phyloP scores from a whole-genome alignment of 2,888 invertebrate genomes.

The Dione juno region DNA sequence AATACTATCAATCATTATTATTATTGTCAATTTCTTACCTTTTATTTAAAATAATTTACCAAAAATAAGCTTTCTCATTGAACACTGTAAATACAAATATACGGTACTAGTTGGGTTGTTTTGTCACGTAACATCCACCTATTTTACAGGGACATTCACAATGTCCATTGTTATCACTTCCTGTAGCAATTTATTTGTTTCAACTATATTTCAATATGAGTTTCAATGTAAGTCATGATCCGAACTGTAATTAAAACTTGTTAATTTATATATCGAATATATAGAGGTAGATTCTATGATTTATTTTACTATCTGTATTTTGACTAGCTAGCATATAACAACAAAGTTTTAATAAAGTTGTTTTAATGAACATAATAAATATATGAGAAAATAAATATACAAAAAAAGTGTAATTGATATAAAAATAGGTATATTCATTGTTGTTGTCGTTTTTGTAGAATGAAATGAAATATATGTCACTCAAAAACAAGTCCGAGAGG shows the following conservation, averaged over 20 bases:
- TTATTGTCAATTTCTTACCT: background rate
- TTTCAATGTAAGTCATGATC: background rate
- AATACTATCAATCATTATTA: too few relatives aligned
- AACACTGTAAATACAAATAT: background rate
- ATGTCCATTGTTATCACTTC: conserved; percentile 36
- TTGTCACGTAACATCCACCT: conserved; percentile 36
- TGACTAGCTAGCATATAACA: too few relatives aligned
- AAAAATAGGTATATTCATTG: too few relatives aligned
- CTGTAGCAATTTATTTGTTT: conserved; percentile 27
- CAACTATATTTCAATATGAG: conserved; percentile 2
- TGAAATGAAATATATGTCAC: too few relatives aligned
- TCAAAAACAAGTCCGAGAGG: too few relatives aligned
- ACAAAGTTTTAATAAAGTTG: too few relatives aligned
- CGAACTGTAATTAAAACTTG: background rate
- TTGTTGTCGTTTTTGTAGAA: too few relatives aligned
- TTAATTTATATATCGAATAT: background rate
- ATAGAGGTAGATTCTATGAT: too few relatives aligned
- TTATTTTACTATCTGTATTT: background rate
- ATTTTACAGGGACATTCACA: conserved; percentile 31
- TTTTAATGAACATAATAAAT: too few relatives aligned
- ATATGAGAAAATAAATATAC: too few relatives aligned
- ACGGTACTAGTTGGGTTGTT: conserved; percentile 17
- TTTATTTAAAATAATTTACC: background rate
- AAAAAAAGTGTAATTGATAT: too few relatives aligned
- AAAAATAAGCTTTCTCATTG: background rate